Base-by-base conservation (phyloP, 2,888 invertebrate genomes). In the Balanococcus diminutus region DNA sequence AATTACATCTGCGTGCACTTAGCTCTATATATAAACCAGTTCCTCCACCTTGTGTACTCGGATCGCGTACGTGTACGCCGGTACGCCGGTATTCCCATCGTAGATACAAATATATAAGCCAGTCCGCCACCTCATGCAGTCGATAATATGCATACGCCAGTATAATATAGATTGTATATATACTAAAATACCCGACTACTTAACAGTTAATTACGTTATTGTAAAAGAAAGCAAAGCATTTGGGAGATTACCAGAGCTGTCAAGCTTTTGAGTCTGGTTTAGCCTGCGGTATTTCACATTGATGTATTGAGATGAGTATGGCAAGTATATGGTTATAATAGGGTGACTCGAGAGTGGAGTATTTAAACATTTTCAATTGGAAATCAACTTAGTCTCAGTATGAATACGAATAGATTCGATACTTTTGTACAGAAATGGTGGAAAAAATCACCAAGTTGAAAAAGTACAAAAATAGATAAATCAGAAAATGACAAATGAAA, bases 1-100 rank as follows among this genome's bases (percentile, higher is more conserved):
- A 61, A 61, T 61, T 61, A 61, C 61, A 61, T 61, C 61, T 61
- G 61, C 61, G 61, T 61, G 61, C 61, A 61, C 61, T 61, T 61
- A 61, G 25, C 8, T 61, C 22, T 61, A 61, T 61, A 61, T 61
- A 25, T 61, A 61, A 61, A 61, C 61, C 11, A 61, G 25, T 46
- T n/a, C 46, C 36, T 36, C 36, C 36, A 36, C 36, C 46, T 11
- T 46, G n/a, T 46, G 46, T n/a, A 46, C 46, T 46, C 46, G 46
- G n/a, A 46, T 46, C 46, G 46, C n/a, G 14, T 9, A 11, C 42
- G n/a, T 42, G 11, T 42, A 42, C 46, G 46, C n/a, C n/a, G n/a
- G n/a, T n/a, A n/a, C n/a, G n/a, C n/a, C n/a, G n/a, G n/a, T 46
- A 61, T 61, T 61, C 61, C 61, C 61, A 61, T 61, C 61, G 61